Conservation (phyloP, 2,113 vertebrate genomes). For the Neolamprologus variostigma region DNA sequence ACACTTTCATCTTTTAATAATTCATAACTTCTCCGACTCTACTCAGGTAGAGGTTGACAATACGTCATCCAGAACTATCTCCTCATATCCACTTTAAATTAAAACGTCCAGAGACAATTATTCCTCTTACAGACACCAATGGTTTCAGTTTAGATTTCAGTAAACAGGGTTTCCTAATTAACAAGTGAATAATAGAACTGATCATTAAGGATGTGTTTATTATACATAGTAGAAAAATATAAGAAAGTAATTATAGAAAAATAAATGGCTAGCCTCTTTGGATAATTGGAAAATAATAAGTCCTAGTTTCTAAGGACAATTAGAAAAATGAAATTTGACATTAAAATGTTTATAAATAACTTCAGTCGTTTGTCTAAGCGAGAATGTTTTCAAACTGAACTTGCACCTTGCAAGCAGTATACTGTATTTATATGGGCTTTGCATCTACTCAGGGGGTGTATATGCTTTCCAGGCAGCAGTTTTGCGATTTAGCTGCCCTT, state of each 20-base stretch:
- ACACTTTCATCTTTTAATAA: neutral
- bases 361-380: neutral
- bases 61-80: neutral
- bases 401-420: neutral
- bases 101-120: neutral
- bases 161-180: slow-evolving; percentile 17
- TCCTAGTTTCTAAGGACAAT: slow-evolving; percentile 9
- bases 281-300: slow-evolving; percentile 47
- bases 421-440: neutral
- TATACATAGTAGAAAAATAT: slow-evolving; percentile 7
- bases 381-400: neutral
- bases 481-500: neutral
- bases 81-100: neutral
- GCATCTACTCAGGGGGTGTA: neutral
- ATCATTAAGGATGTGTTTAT: slow-evolving; percentile 10
- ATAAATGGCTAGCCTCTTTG: slow-evolving; percentile 6
- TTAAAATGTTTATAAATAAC: slow-evolving; percentile 14
- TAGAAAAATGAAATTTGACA: slow-evolving; percentile 9
- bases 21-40: neutral
- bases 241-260: slow-evolving; percentile 43
- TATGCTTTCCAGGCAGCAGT: neutral
- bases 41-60: neutral
- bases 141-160: neutral
- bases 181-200: neutral
- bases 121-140: neutral